Conservation (phyloP, 2,888 invertebrate genomes). For the Tricholauxania praeusta region DNA sequence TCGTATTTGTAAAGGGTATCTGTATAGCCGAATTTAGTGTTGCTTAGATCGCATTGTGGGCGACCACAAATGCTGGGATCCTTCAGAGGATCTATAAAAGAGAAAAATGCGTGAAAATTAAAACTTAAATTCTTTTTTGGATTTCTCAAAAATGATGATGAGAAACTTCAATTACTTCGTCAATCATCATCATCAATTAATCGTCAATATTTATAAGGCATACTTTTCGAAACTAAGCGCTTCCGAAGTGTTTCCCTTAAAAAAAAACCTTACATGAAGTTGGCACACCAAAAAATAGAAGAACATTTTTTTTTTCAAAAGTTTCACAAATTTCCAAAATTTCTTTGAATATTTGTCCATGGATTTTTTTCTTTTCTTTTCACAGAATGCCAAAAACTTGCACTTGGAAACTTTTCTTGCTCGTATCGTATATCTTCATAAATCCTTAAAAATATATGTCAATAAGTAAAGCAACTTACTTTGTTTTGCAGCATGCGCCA, state of each 20-base stretch:
- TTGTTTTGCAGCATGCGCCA: conserved; percentile 34
- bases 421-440: neutral
- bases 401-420: no score
- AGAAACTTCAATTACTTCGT: no score
- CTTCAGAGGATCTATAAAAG: conserved; percentile 75
- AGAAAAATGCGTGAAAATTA: neutral
- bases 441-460: neutral
- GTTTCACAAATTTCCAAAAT: no score
- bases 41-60: conserved; percentile 72
- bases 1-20: conserved; percentile 74
- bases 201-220: no score
- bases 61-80: conserved; percentile 80
- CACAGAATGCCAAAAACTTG: no score
- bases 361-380: neutral
- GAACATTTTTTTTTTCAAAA: no score
- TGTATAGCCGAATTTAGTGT: conserved; percentile 61
- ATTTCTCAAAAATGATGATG: no score
- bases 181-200: no score
- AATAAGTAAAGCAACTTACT: conserved; percentile 36
- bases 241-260: no score
- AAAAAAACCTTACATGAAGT: no score
- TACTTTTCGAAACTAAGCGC: no score
- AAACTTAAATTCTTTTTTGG: neutral
- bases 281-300: no score
- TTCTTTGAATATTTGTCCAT: neutral